phyloP scores from a whole-genome alignment of 2,797 vertebrate species.

The Spheniscus humboldti region DNA sequence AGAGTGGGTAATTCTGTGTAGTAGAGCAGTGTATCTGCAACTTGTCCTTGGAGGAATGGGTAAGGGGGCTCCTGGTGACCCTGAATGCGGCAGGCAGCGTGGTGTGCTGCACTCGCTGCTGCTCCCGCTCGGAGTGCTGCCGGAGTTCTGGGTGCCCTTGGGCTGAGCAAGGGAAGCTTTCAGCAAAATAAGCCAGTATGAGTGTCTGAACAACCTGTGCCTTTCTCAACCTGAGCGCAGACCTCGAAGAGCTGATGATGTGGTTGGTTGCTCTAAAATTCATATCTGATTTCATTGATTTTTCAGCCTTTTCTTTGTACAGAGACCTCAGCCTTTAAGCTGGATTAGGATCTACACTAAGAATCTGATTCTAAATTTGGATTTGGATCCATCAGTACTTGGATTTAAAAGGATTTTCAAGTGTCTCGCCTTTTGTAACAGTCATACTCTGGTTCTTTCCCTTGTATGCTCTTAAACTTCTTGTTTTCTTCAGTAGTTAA shows the following conservation, averaged over 20 bases:
- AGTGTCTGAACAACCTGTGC: rapidly evolving
- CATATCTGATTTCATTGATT: rapidly evolving
- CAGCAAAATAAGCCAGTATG: not conserved
- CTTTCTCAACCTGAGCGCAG: not conserved
- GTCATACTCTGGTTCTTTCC: not conserved
- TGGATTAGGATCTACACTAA: rapidly evolving
- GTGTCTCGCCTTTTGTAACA: not conserved
- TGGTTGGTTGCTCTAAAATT: not conserved
- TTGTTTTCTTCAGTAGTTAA: not conserved
- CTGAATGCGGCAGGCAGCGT: rapidly evolving
- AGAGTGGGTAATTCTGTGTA: not conserved
- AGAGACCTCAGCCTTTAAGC: not conserved
- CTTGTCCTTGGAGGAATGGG: not conserved
- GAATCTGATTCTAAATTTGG: not conserved
- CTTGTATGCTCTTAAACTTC: not conserved
- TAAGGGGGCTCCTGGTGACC: rapidly evolving
- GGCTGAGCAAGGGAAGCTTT: not conserved
- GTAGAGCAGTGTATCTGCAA: not conserved
- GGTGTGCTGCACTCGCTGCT: not conserved
- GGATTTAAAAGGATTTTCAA: not conserved
- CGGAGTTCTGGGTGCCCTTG: not conserved
- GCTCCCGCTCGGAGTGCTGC: not conserved
- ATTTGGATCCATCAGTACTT: not conserved
- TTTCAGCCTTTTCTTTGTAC: not conserved
- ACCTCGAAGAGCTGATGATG: too few species aligned